Base-by-base conservation (phyloP, 2,797 vertebrate genomes). In the Coregonus ussuriensis region DNA sequence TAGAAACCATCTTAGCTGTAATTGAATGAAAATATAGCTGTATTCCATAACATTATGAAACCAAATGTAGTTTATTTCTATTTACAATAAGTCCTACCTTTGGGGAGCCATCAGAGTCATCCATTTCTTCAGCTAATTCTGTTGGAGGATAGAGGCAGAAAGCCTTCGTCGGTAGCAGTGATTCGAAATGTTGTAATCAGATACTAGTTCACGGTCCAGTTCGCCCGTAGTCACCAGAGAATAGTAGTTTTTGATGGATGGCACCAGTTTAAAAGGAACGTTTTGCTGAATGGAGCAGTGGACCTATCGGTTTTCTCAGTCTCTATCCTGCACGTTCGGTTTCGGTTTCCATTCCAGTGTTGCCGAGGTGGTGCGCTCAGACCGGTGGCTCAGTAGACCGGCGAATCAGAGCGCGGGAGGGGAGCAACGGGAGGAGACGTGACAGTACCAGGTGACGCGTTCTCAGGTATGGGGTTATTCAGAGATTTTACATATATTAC, bases 161-260 rank as follows among this genome's bases (percentile, higher is more conserved):
- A 47, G 41, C 0, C 41, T 0, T 47, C 77, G 74, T 93, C 93
- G 5, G 59, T 83, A 21, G 88, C 91, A 53, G 41, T 90, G 21
- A 93, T 80, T 53, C 6, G 89, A 90, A n/a, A 94, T 85, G 69
- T 91, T 91, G 76, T 92, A 93, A 5, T 81, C 77, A n/a, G 89
- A 84, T 2, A 79, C 63, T 4, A 74, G 74, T 74, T 93, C 92
- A 35, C 92, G 86, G 41, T 78, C 80, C 21, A 81, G 67, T 18
- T 29, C 15, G 1, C 37, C 56, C 4, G 68, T 47, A 47, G 89
- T 90, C 70, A 90, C 25, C 25, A 92, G 78, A 15, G 88, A 88
- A 65, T 90, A 91, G 41, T 87, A 91, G 83, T 90, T 88, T 70
- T 86, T 79, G 74, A 89, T 82, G 5, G 89, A 87, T 15, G 86